Base-by-base conservation (phyloP, 1,140 invertebrate species). In the Pseudomyrmex gracilis region DNA sequence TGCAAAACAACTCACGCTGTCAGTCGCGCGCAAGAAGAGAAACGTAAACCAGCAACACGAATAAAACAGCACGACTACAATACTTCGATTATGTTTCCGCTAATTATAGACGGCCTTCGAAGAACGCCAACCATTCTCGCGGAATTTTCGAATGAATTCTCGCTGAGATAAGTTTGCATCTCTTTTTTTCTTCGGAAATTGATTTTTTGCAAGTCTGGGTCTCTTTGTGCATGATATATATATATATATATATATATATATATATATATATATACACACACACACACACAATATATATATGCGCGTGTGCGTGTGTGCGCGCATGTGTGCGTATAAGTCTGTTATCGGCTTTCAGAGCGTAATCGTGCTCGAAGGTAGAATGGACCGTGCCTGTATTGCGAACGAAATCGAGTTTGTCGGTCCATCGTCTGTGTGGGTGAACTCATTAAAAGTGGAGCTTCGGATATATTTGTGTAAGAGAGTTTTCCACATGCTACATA, bases 361-460 rank as follows among this genome's bases (percentile, higher is more conserved):
- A 15, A n/a, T 68, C 74, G 2, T 17, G 47, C 57, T 73, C 10
- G 70, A 24, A 43, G 17, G 15, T 74, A 73, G 63, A 63, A 61
- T 24, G 43, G 43, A 47, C 17, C 61, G 22, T 4, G 61, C n/a
- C n/a, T n/a, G 47, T 20, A 20, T 17, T 10, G 66, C 8, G n/a
- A 60, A 24, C 20, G 17, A 55, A 45, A 78, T 78, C 34, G 63
- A 78, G 76, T 70, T 57, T 58, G 20, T 53, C 9, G 67, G 22
- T 70, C 49, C 49, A 24, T 22, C 49, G 17, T 51, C 34, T 15
- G 74, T 58, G 51, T 58, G 58, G 53, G 53, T 47, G 34, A 70
- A 70, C 76, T 71, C 76, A 58, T 80, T 71, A 71, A 58, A 70
- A 70, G 66, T 17, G 67, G 51, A 71, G 57, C 74, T 78, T 58